Evolutionary conservation across 2,797 vertebrate genomes (phyloP), one percentile per base, ranked within the genome.

Genomic region (Perdix hodgsoniae): DNA sequence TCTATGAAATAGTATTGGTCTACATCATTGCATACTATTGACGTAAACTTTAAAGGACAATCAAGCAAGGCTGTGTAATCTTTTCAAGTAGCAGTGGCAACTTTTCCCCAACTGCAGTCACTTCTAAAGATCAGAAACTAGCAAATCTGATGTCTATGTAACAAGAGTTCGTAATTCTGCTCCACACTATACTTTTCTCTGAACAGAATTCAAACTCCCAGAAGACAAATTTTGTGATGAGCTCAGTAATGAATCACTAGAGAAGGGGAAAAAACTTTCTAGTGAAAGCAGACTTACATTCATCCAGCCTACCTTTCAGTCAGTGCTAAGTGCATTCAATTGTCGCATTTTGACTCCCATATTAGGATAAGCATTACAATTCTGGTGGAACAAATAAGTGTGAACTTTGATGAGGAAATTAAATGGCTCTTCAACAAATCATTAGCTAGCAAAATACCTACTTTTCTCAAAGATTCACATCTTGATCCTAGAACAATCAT

Each of bases 1-100:
- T 52, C 50, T 52, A 29, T 52, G 50, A 52, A 29, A 50, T 50
- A 26, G 27, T 52, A 29, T 29, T 52, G 15, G 18, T 80, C 84
- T 72, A 13, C 57, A 61, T 76, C 17, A 54, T 84, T 86, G 74
- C 49, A 67, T 44, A 90, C 4, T 72, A 60, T 3, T 84, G 72
- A 89, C 52, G 52, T 49, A 50, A 45, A 50, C 21, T 74, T 93
- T 59, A 87, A 83, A 88, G 33, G 18, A 83, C 14, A 85, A 35
- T 33, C 71, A 87, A 89, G 7, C 37, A 91, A 87, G 66, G 49
- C 61, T 87, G 61, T 63, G 8, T 33, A 87, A 92, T 57, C 37
- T 83, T 50, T 85, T 71, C 24, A 65, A 77, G 73, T 29, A 56
- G 11, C 49, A 64, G 18, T 1, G 0, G 11, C 37, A 85, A 23